A percentile compares a stretch with the other conserved stretches of the same genome.
phyloP scores from a whole-genome alignment of 2,888 invertebrate species.

The Orchesella flavescens region DNA sequence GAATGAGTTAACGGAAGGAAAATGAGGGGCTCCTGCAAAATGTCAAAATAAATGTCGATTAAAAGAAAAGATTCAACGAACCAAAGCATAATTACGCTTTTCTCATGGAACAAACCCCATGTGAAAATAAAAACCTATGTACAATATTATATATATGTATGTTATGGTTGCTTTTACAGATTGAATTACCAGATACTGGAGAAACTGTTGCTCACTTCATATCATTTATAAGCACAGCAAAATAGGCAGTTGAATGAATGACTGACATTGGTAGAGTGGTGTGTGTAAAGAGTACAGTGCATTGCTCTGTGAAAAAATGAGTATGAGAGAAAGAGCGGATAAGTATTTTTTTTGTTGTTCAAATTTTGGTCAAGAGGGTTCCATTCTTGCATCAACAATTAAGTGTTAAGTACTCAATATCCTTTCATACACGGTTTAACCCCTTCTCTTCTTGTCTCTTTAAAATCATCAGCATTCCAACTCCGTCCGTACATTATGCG shows the following conservation, averaged over 20 bases:
- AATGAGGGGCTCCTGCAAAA: constrained; percentile 38
- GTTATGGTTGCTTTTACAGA: constrained; percentile 19
- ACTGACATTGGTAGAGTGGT: constrained; percentile 43
- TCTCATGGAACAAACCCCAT: constrained; percentile 48
- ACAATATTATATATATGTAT: constrained; percentile 19
- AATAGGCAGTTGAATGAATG: constrained; percentile 39
- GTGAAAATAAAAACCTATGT: constrained; percentile 16
- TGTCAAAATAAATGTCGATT: constrained; percentile 60
- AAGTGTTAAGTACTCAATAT: constrained; percentile 59
- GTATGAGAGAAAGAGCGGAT: constrained; percentile 29
- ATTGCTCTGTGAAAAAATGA: constrained; percentile 19
- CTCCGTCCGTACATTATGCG: constrained; percentile 24
- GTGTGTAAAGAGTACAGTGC: constrained; percentile 7
- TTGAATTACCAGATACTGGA: constrained; percentile 39
- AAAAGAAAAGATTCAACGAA: constrained; percentile 29
- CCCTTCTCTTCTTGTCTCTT: constrained; percentile 46
- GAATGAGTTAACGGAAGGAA: not conserved
- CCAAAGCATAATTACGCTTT: constrained; percentile 37
- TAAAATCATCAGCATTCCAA: constrained; percentile 42
- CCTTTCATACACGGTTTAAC: constrained; percentile 47
- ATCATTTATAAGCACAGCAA: not conserved
- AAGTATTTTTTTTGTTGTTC: constrained; percentile 34
- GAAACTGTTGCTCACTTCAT: constrained; percentile 57
- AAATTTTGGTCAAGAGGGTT: constrained; percentile 55
- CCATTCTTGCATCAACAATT: constrained; percentile 59